These are phyloP conservation scores for Nomada goodeniana DNA, from an alignment of 2,888 invertebrate species.

Conservation along the genomic window DNA sequence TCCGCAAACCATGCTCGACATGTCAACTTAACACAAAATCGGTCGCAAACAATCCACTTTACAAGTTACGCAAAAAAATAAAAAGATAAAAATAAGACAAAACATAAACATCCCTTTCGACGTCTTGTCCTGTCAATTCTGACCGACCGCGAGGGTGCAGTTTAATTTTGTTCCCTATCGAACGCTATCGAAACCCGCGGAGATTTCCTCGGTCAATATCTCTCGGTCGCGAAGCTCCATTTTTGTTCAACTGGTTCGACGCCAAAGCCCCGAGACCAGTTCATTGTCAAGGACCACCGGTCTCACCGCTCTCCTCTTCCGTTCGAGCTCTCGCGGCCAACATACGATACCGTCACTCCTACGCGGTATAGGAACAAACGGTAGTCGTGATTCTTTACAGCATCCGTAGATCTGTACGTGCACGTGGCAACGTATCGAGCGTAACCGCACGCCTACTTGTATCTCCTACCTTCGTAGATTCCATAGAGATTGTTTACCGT, in stretches of 20 bases:
- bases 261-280: conserved; percentile 64
- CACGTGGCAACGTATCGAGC: conserved; percentile 54
- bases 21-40: too few relatives aligned
- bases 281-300: conserved; percentile 72
- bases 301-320: conserved; percentile 45
- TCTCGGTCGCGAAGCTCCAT: neutral
- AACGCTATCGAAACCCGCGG: neutral
- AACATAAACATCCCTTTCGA: neutral
- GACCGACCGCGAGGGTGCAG: neutral
- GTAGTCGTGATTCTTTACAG: conserved; percentile 65
- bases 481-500: conserved; percentile 62
- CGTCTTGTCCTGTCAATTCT: neutral
- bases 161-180: neutral
- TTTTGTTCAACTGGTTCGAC: conserved; percentile 35
- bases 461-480: conserved; percentile 50
- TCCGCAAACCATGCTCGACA: too few relatives aligned
- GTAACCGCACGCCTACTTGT: conserved; percentile 56
- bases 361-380: conserved; percentile 62
- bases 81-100: neutral
- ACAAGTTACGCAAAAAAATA: neutral
- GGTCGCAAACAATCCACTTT: neutral
- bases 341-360: conserved; percentile 58
- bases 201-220: conserved; percentile 19
- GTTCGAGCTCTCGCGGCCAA: neutral
- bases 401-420: conserved; percentile 39